Conservation (phyloP, 2,888 invertebrate species). For the Zygothrica quintamaculata region DNA sequence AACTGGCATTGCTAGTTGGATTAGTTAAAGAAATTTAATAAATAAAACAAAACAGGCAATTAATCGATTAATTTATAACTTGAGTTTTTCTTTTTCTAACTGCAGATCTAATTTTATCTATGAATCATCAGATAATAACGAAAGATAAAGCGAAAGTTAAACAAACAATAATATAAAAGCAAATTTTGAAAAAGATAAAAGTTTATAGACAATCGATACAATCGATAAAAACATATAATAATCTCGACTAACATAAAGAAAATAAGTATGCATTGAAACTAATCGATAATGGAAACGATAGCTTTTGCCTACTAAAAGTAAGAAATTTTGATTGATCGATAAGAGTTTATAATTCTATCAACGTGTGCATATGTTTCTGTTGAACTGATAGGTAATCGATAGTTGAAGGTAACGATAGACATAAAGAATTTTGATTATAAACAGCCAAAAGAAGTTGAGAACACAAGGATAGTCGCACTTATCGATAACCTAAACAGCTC, state of each 20-base stretch:
- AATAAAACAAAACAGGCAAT: conserved; percentile 38
- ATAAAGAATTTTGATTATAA: neutral
- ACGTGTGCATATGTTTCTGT: too few relatives aligned
- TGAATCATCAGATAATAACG: neutral
- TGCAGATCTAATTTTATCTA: too few relatives aligned
- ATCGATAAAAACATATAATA: too few relatives aligned
- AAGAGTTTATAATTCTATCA: neutral
- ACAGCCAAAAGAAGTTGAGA: too few relatives aligned
- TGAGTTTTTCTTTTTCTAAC: too few relatives aligned
- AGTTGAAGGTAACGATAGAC: too few relatives aligned
- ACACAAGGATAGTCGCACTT: conserved; percentile 5
- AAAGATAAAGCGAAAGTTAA: too few relatives aligned
- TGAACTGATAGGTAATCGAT: too few relatives aligned
- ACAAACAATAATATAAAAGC: too few relatives aligned
- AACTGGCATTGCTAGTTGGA: too few relatives aligned
- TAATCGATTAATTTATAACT: neutral
- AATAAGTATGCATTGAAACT: neutral
- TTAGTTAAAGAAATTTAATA: conserved; percentile 43
- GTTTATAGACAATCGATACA: conserved; percentile 20
- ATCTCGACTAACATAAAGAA: too few relatives aligned
- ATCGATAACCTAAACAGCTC: conserved; percentile 20
- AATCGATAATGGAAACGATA: neutral
- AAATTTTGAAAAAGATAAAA: too few relatives aligned
- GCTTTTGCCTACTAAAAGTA: neutral
- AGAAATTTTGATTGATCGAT: conserved; percentile 23